Percentiles rank a stretch among this genome's conserved stretches.
Evolutionary conservation across 2,888 invertebrate species (phyloP).

Genomic region (Ennomos erosarius): DNA sequence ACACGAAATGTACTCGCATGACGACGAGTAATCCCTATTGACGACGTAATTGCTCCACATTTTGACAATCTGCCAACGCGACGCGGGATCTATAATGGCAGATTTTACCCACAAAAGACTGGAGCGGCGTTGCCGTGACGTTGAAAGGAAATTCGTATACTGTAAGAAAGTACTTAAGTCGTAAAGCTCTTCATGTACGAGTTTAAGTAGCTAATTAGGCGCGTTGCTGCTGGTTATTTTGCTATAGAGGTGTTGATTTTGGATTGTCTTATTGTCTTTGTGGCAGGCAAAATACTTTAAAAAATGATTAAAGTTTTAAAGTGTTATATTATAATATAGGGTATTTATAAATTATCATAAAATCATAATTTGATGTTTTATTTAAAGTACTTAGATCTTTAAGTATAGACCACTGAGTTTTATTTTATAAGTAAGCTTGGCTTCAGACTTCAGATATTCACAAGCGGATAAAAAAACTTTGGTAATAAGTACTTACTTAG

Average conservation of each 20-base stretch:
- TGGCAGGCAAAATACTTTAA: too few species aligned
- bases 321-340: too few species aligned
- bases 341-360: too few species aligned
- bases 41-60: conserved; percentile 66
- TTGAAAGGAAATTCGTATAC: conserved; percentile 19
- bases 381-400: too few species aligned
- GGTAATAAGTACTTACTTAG: too few species aligned
- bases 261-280: too few species aligned
- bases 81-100: conserved; percentile 44
- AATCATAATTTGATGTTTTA: too few species aligned
- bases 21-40: conserved; percentile 57
- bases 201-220: too few species aligned
- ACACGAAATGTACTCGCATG: conserved; percentile 18
- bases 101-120: conserved; percentile 45
- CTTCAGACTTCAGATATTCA: conserved; percentile 37
- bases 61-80: conserved; percentile 67
- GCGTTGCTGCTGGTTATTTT: too few species aligned
- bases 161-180: conserved; percentile 1
- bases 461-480: conserved; percentile 50
- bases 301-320: too few species aligned
- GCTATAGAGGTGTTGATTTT: too few species aligned
- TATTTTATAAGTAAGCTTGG: conserved; percentile 45
- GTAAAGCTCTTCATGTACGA: too few species aligned
- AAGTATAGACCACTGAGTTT: conserved; percentile 39
- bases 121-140: conserved; percentile 14